Evolutionary conservation across 2,888 invertebrate species (phyloP), one percentile per base, ranked within the genome.

Genomic region (Hoplodrina blanda): DNA sequence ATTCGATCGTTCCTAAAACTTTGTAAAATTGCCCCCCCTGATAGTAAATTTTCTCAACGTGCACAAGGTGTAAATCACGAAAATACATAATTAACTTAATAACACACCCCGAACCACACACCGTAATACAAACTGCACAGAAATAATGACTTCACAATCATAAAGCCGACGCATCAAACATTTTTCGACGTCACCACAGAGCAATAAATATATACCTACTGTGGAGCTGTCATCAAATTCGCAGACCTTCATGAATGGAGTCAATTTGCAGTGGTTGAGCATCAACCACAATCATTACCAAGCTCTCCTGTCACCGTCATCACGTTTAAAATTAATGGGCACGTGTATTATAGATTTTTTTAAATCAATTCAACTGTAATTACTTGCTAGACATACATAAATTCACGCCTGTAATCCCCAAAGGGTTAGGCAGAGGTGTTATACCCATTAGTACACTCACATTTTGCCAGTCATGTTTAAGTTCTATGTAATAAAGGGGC

Each of bases 251-350:
- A 82, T 87, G 82, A 88, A 89, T 87, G 80, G 70, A 85, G 82
- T 85, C 87, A 86, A 89, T 89, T 89, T 88, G 80, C 76, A 83
- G 83, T 78, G 87, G 88, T 87, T 62, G 71, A 57, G 30, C 69
- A 67, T 54, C 73, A 62, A 85, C 89, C 87, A 77, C 86, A 84
- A 80, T 85, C 72, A 87, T 89, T 89, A 87, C 82, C 68, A 73
- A 15, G 41, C 68, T 50, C 69, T 73, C 65, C 72, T 71, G 72
- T 49, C 63, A 53, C 66, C 67, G 70, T 84, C 81, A 77, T 80
- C 78, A 74, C 80, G 70, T 82, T 85, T 74, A 79, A 80, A 83
- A 82, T 83, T 78, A 37, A 83, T 75, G 73, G 37, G n/a, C n/a
- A 25, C 25, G 25, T 25, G 25, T 25, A 25, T 25, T 25, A 25